These are phyloP conservation scores for Eptatretus atami DNA, from an alignment of 2,797 vertebrate species.

Conservation along the genomic window DNA sequence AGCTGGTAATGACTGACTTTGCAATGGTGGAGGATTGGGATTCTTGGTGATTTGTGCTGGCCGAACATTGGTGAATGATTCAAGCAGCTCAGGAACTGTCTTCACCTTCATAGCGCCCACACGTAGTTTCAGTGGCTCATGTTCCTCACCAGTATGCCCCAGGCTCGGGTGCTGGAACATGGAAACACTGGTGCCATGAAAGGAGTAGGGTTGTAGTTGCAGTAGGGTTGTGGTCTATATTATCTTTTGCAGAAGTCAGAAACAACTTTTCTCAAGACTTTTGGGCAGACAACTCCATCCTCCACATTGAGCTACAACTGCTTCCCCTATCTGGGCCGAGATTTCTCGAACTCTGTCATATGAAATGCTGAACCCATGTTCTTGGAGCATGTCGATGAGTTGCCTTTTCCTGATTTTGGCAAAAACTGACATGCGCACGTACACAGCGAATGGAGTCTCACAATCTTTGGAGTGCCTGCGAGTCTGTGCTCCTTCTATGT, in stretches of 20 bases:
- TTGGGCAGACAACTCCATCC: too few relatives aligned
- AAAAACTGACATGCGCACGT: neutral
- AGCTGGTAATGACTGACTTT: too few relatives aligned
- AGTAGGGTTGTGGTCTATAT: neutral
- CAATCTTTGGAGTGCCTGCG: conserved; percentile 7
- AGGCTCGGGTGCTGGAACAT: neutral
- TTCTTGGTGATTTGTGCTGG: neutral
- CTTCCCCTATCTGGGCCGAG: too few relatives aligned
- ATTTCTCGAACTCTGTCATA: too few relatives aligned
- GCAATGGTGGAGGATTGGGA: neutral
- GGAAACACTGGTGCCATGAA: neutral
- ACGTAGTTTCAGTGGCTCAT: neutral
- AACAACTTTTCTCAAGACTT: too few relatives aligned
- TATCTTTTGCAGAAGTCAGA: neutral
- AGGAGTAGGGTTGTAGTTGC: neutral
- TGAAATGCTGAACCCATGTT: too few relatives aligned
- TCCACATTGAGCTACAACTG: too few relatives aligned
- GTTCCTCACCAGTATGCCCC: neutral
- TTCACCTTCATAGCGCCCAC: neutral
- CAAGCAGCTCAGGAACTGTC: neutral
- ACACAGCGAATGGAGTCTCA: conserved; percentile 8
- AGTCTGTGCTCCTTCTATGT: conserved; percentile 7
- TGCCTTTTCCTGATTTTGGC: too few relatives aligned
- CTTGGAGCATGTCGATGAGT: too few relatives aligned
- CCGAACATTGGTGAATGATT: neutral